Evolutionary conservation across 2,888 invertebrate genomes (phyloP).

Genomic region (Tethea ocularis): DNA sequence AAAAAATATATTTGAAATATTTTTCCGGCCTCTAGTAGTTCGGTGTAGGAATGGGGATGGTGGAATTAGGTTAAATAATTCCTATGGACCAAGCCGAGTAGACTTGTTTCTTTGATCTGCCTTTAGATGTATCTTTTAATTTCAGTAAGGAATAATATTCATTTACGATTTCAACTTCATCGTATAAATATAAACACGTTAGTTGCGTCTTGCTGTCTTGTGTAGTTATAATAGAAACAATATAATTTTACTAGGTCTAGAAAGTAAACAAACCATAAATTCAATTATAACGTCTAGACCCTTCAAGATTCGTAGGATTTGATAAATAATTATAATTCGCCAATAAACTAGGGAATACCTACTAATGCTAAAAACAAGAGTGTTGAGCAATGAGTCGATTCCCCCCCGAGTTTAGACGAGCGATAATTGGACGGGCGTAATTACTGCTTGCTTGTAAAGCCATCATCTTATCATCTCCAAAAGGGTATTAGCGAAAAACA

Average conservation of each 20-base stretch:
- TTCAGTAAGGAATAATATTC: no score
- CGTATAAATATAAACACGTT: no score
- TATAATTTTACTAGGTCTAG: background rate
- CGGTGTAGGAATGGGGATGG: no score
- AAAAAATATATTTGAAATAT: background rate
- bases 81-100: no score
- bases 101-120: no score
- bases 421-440: conserved; percentile 77
- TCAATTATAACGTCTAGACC: background rate
- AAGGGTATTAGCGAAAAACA: conserved; percentile 80
- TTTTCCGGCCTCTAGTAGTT: no score
- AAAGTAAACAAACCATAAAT: background rate
- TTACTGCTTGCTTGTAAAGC: conserved; percentile 81
- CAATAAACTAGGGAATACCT: conserved; percentile 14
- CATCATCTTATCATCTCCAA: conserved; percentile 80
- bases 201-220: no score
- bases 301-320: no score
- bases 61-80: no score
- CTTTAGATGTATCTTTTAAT: no score
- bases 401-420: conserved; percentile 49
- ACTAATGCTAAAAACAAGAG: conserved; percentile 53
- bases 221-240: conserved; percentile 3
- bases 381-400: conserved; percentile 42
- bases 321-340: no score
- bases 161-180: no score